These are phyloP conservation scores for Sebastes ruberrimus DNA, from an alignment of 2,797 vertebrate genomes.

Conservation along the genomic window DNA sequence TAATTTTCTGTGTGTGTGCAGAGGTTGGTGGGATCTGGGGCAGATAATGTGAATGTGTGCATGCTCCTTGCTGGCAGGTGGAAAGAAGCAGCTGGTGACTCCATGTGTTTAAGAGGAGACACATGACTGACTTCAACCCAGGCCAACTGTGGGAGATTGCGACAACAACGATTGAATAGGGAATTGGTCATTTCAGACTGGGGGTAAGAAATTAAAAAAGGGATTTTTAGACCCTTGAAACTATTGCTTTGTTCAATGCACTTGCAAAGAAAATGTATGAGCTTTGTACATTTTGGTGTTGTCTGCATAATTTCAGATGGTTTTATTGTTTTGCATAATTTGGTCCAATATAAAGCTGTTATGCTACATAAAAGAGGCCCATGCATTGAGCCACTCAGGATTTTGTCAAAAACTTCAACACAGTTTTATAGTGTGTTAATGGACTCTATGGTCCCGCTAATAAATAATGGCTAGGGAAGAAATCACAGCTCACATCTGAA, in stretches of 20 bases:
- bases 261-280: not conserved
- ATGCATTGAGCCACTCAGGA: not conserved
- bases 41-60: not conserved
- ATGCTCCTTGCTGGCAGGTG: not conserved
- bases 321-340: not conserved
- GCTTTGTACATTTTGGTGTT: not conserved
- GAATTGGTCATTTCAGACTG: not conserved
- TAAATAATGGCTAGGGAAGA: not conserved
- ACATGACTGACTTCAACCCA: not conserved
- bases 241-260: not conserved
- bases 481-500: not conserved
- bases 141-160: not conserved
- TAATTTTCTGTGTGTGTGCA: not conserved
- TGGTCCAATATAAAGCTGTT: not conserved
- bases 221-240: not conserved
- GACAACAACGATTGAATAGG: not conserved
- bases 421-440: not conserved
- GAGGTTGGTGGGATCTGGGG: not conserved
- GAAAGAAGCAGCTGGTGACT: not conserved
- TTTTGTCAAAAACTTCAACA: not conserved
- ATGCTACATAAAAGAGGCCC: no score
- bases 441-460: not conserved
- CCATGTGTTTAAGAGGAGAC: not conserved
- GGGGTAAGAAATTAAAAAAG: not conserved
- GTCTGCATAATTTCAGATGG: not conserved